phyloP scores from a whole-genome alignment of 2,888 invertebrate species.

The Toxonevra muliebris region DNA sequence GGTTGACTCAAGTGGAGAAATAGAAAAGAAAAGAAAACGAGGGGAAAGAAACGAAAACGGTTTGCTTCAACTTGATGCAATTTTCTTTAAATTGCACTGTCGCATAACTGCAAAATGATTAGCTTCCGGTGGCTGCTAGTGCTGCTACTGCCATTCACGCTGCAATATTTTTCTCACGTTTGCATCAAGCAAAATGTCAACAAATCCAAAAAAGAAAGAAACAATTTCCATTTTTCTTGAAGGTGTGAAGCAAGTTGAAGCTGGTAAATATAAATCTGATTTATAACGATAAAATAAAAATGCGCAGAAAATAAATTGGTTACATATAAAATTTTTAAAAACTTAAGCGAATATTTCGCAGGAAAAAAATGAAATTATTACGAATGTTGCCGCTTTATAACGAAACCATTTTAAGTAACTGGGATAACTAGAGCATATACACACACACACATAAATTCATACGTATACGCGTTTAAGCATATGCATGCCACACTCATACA shows the following conservation, averaged over 20 bases:
- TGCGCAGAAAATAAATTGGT: too few relatives aligned
- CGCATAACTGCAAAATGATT: constrained; percentile 50
- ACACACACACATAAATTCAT: not conserved
- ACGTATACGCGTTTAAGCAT: not conserved
- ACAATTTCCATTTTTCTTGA: too few relatives aligned
- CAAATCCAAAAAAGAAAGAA: too few relatives aligned
- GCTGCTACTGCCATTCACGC: not conserved
- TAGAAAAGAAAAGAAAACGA: not conserved
- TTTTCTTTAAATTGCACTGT: not conserved
- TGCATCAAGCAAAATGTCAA: too few relatives aligned
- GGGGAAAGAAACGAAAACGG: not conserved
- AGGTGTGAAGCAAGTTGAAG: too few relatives aligned
- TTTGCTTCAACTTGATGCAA: constrained; percentile 1
- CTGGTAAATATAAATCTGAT: too few relatives aligned
- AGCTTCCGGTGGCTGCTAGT: constrained; percentile 43
- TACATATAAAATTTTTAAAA: too few relatives aligned
- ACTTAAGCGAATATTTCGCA: too few relatives aligned
- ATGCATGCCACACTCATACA: not conserved
- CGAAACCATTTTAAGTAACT: constrained; percentile 35
- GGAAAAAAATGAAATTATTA: not conserved
- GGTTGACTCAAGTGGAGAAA: not conserved
- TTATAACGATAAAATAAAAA: too few relatives aligned
- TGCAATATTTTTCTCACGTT: too few relatives aligned
- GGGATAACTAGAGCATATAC: constrained; percentile 21
- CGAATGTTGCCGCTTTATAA: constrained; percentile 46